A percentile compares a stretch with the other conserved stretches of the same genome.
phyloP scores from a whole-genome alignment of 1,140 invertebrate genomes.

The Stenopsyche tienmushanensis region DNA sequence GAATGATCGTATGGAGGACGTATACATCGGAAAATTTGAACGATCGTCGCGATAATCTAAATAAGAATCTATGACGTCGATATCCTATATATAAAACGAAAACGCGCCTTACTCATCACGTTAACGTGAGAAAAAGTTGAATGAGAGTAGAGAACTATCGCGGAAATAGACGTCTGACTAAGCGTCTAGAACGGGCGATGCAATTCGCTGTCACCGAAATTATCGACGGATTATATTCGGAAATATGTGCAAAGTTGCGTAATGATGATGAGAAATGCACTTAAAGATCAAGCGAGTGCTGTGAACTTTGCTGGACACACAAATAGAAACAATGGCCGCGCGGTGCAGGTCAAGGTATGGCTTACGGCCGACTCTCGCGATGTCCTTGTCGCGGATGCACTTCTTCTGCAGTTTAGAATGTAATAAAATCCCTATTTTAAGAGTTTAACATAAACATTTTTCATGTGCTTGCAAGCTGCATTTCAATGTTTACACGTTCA shows the following conservation, averaged over 20 bases:
- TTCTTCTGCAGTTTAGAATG: not conserved
- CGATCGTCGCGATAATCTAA: too few relatives aligned
- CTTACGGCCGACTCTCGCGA: not conserved
- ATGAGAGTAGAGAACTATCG: not conserved
- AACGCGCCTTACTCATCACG: not conserved
- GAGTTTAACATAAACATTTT: not conserved
- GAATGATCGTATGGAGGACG: too few relatives aligned
- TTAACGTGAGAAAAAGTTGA: not conserved
- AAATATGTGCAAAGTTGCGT: not conserved
- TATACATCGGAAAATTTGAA: too few relatives aligned
- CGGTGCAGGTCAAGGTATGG: constrained; percentile 20
- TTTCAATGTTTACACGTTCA: not conserved
- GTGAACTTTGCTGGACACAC: constrained; percentile 19
- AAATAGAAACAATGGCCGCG: constrained; percentile 24
- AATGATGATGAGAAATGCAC: not conserved
- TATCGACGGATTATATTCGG: not conserved
- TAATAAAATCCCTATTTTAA: not conserved
- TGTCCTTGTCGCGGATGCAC: not conserved
- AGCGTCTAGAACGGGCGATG: not conserved
- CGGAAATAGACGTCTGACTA: not conserved
- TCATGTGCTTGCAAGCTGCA: not conserved
- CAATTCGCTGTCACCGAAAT: not conserved
- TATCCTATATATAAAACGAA: not conserved
- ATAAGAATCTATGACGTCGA: not conserved
- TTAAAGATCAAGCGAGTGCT: constrained; percentile 22